phyloP scores from a whole-genome alignment of 2,113 vertebrate genomes.

The Microtus oregoni region DNA sequence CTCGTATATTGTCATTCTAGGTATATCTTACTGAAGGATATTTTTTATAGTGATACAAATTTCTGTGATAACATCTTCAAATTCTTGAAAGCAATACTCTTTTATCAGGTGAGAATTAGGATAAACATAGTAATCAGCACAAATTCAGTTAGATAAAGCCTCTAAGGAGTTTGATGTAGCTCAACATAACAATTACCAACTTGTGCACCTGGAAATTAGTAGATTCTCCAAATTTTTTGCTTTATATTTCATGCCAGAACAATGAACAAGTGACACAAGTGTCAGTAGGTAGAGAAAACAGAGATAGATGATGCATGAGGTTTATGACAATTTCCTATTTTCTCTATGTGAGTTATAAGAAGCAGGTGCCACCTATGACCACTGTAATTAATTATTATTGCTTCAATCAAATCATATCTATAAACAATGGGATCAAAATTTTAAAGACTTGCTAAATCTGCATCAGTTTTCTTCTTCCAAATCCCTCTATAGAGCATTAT shows the following conservation, averaged over 20 bases:
- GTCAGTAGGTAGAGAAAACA: neutral
- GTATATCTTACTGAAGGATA: neutral
- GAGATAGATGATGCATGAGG: accelerated
- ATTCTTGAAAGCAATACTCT: neutral
- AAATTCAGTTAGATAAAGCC: neutral
- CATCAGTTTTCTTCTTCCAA: neutral
- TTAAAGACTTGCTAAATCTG: neutral
- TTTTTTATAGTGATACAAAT: neutral
- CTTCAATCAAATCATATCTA: neutral
- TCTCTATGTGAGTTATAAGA: neutral
- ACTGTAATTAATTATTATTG: neutral
- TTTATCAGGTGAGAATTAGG: neutral
- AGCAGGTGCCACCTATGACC: neutral
- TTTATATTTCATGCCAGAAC: neutral
- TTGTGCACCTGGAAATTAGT: neutral
- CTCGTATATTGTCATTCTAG: neutral
- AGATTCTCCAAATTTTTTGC: neutral
- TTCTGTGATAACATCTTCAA: neutral
- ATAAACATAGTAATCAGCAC: neutral
- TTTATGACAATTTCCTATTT: neutral
- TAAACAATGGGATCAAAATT: neutral
- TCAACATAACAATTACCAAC: neutral
- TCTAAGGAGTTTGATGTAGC: neutral
- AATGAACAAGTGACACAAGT: neutral
- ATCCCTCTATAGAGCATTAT: neutral